Conservation (phyloP, 1,140 invertebrate genomes). For the Drosophila oshimai region DNA sequence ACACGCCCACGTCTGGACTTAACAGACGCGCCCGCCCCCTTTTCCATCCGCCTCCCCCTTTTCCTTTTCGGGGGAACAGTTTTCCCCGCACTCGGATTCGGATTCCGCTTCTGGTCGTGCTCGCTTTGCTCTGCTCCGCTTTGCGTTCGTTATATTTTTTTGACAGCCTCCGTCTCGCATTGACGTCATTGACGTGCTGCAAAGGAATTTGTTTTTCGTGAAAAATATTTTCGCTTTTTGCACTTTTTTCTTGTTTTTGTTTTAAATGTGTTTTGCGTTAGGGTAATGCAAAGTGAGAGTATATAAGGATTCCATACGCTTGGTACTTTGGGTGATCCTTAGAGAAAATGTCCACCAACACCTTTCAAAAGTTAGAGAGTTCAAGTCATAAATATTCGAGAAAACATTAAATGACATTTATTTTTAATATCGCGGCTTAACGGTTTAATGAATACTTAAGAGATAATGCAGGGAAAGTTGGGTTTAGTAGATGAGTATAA, state of each 20-base stretch:
- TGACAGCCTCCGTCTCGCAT: slow-evolving; percentile 65
- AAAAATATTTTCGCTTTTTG: slow-evolving; percentile 69
- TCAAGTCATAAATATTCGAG: too few species aligned
- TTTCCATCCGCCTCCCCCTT: neutral
- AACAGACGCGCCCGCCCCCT: slow-evolving; percentile 43
- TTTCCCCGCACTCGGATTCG: slow-evolving; percentile 33
- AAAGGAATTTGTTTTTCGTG: slow-evolving; percentile 78
- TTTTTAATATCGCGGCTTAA: too few species aligned
- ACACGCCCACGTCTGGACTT: slow-evolving; percentile 66
- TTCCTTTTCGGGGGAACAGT: slow-evolving; percentile 8
- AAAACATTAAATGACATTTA: too few species aligned
- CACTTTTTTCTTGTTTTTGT: slow-evolving; percentile 27
- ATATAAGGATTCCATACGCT: neutral
- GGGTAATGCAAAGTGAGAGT: slow-evolving; percentile 6
- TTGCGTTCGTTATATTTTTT: slow-evolving; percentile 27
- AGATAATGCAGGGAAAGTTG: too few species aligned
- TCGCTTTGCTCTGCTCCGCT: slow-evolving; percentile 7
- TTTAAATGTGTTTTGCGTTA: slow-evolving; percentile 34
- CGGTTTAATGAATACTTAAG: too few species aligned
- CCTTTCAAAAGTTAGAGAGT: too few species aligned
- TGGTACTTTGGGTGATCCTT: neutral
- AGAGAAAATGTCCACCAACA: too few species aligned
- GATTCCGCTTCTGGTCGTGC: neutral
- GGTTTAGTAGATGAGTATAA: too few species aligned
- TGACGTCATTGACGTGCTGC: slow-evolving; percentile 76